A percentile compares a stretch with the other conserved stretches of the same genome.
Conservation (phyloP, 2,797 vertebrate genomes). For the Lacerta agilis region DNA sequence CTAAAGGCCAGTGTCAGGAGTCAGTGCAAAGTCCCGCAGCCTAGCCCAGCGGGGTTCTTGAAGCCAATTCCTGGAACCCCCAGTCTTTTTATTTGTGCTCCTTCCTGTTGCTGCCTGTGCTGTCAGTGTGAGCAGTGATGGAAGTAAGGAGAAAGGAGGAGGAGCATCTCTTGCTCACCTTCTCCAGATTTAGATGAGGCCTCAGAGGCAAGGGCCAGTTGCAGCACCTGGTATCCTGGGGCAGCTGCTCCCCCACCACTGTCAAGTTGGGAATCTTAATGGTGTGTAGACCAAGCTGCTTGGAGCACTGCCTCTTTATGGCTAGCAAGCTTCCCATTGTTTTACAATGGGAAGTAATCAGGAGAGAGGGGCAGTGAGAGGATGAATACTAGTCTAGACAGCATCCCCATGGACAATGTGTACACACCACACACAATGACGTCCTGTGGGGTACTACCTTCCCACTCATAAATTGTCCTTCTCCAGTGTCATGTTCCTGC, state of each 20-base stretch:
- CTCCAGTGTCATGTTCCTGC: background rate
- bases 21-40: background rate
- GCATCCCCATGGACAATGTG: too few relatives aligned
- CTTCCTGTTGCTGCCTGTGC: background rate
- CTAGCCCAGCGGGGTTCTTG: too few relatives aligned
- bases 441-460: rapidly evolving
- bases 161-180: background rate
- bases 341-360: background rate
- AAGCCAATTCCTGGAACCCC: background rate
- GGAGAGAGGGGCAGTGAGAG: background rate
- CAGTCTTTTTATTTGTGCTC: background rate
- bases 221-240: too few relatives aligned
- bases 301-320: rapidly evolving
- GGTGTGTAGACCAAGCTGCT: background rate
- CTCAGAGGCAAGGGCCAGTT: background rate
- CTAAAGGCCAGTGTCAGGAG: too few relatives aligned
- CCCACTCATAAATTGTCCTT: background rate
- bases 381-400: background rate
- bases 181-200: background rate
- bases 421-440: rapidly evolving
- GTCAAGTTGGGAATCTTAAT: background rate
- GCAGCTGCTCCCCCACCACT: background rate
- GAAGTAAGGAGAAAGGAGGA: background rate
- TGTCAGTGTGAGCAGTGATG: background rate
- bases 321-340: rapidly evolving